Evolutionary conservation across 2,113 vertebrate genomes (phyloP), one percentile per base, ranked within the genome.

Genomic region (Procavia capensis): DNA sequence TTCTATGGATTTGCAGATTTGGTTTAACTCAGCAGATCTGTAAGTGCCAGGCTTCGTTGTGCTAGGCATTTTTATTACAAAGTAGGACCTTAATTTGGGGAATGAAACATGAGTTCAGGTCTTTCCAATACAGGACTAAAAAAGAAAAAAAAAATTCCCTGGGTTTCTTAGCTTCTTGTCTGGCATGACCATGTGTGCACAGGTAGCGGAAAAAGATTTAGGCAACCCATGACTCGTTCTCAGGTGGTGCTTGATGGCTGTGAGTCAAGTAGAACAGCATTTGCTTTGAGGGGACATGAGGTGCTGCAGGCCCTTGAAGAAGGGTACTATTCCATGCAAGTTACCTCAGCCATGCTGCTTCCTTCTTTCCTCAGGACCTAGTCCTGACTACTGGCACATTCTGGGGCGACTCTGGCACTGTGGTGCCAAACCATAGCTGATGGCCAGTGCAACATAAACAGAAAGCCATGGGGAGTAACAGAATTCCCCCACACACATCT

Each of bases 1-100:
- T 79, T 90, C 92, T 90, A 6, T 27, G 68, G 91, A 93, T 96
- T 84, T 97, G 83, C 80, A 92, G 64, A 91, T 72, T 88, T 75
- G 6, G 68, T 95, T 95, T 85, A 47, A 29, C 72, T 94, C 78
- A 92, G 93, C 88, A 90, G 79, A 85, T 79, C 54, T 9, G 13
- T 14, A 85, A 74, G 61, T 45, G 50, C 54, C 1, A 2, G 9
- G 78, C 24, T 34, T 34, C 88, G 34, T 63, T 36, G 50, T 64
- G 72, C 39, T 79, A 0, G 57, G 59, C 54, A 36, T 72, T 81
- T 95, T 95, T 90, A 34, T 50, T 64, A 36, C 59, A 64, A 95
- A 92, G 68, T 41, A 20, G 34, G 27, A 70, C 16, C 80, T 76
- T 70, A 45, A 76, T 50, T 3, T 41, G n/a, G n/a, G 36, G 14